These are phyloP conservation scores for Phasianus colchicus DNA, from an alignment of 2,113 vertebrate genomes.

Conservation along the genomic window DNA sequence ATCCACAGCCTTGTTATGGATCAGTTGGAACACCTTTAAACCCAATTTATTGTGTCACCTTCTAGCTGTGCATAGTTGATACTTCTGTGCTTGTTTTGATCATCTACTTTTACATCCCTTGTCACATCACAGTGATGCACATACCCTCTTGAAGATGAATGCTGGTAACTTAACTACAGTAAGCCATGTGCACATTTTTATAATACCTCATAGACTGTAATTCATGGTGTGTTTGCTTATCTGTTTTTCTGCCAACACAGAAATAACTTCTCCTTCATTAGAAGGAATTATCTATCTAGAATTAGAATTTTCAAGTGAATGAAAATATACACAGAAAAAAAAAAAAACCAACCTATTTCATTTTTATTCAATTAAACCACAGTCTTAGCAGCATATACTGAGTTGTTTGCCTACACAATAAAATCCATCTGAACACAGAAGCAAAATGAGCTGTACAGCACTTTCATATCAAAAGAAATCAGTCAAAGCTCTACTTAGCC, in stretches of 20 bases:
- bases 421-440: not conserved
- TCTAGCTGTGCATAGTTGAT: not conserved
- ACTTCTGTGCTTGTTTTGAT: not conserved
- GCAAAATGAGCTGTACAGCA: constrained; percentile 8
- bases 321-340: not conserved
- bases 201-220: not conserved
- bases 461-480: constrained; percentile 20
- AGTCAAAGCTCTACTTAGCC: not conserved
- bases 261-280: constrained; percentile 23
- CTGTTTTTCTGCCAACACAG: not conserved
- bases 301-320: not conserved
- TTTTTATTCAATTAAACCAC: not conserved
- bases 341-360: not conserved
- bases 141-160: not conserved
- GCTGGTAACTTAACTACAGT: not conserved
- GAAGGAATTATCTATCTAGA: not conserved
- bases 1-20: not conserved
- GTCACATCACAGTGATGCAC: not conserved
- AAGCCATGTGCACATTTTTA: not conserved
- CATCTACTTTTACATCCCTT: not conserved
- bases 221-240: constrained; percentile 14
- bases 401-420: not conserved
- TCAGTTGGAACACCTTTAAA: not conserved
- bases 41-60: not conserved
- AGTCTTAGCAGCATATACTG: not conserved